phyloP scores from a whole-genome alignment of 2,113 vertebrate species.

The Morone saxatilis region DNA sequence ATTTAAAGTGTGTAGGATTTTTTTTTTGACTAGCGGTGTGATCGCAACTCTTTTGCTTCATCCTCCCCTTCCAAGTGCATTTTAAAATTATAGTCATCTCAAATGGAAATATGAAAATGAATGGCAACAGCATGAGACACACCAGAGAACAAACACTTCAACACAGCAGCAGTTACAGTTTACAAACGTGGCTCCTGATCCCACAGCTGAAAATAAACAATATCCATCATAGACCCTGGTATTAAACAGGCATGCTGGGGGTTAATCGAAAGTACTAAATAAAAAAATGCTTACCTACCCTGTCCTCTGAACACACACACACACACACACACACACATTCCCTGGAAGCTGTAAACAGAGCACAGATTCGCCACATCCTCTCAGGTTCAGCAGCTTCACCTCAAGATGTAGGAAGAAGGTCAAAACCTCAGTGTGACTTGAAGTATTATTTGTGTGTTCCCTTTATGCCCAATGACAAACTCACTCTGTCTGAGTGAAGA shows the following conservation, averaged over 20 bases:
- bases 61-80: too few species aligned
- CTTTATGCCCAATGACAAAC: constrained; percentile 7
- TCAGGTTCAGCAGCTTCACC: constrained; percentile 14
- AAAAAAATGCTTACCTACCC: constrained; percentile 35
- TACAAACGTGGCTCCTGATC: background rate
- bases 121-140: background rate
- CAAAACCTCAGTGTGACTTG: background rate
- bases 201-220: constrained; percentile 1
- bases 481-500: background rate
- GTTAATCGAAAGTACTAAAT: constrained; percentile 68
- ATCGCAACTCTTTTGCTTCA: too few species aligned
- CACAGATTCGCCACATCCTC: background rate
- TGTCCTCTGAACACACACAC: background rate
- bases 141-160: constrained; percentile 47
- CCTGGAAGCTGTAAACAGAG: constrained; percentile 21
- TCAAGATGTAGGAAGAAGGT: constrained; percentile 16
- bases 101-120: too few species aligned
- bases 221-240: constrained; percentile 13
- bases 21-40: too few species aligned
- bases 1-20: too few species aligned
- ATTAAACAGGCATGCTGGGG: constrained; percentile 11
- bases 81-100: too few species aligned
- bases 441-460: background rate
- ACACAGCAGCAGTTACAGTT: constrained; percentile 6
- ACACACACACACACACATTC: background rate